Base-by-base conservation (phyloP, 1,140 invertebrate species). In the Heliconius melpomene region DNA sequence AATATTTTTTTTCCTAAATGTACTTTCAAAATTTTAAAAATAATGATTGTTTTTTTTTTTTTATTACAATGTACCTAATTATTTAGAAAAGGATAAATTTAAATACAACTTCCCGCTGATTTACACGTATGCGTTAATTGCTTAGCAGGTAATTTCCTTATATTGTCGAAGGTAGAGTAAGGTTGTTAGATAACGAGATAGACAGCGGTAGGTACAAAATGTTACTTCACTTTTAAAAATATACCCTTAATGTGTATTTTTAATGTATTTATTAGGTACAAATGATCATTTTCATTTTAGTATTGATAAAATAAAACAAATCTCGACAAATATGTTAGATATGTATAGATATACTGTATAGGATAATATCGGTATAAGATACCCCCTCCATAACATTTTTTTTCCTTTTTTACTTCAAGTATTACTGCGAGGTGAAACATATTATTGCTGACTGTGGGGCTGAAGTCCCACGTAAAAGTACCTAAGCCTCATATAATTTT, bases 81-180 rank as follows among this genome's bases (percentile, higher is more conserved):
- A n/a, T 73, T 46, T 40, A n/a, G 3, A 16, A 46, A 23, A 73
- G 38, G 46, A 46, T 73, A 66, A 29, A 66, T 66, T 66, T 26
- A 66, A 66, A 66, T 66, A 66, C 60, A 66, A 66, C 60, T 29
- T 66, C 60, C 60, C 60, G 60, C 26, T 66, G 60, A 66, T 66
- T 66, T 66, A 66, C 60, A 29, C 23, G 60, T 29, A 26, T 66
- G 3, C 26, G 60, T 29, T 66, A 66, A 66, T 66, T 66, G 60
- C 60, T 66, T 29, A 66, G 60, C 60, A 7, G 60, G 60, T 29
- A 26, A 66, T 66, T 66, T 66, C 60, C 60, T 66, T 66, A 13
- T 66, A 66, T 66, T 66, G 60, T 26, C 60, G 26, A 66, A 29
- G 60, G 23, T 66, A 66, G 26, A 66, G 60, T 16, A 66, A 66